Evolutionary conservation across 1,140 invertebrate genomes (phyloP).

Genomic region (Orius insidiosus): DNA sequence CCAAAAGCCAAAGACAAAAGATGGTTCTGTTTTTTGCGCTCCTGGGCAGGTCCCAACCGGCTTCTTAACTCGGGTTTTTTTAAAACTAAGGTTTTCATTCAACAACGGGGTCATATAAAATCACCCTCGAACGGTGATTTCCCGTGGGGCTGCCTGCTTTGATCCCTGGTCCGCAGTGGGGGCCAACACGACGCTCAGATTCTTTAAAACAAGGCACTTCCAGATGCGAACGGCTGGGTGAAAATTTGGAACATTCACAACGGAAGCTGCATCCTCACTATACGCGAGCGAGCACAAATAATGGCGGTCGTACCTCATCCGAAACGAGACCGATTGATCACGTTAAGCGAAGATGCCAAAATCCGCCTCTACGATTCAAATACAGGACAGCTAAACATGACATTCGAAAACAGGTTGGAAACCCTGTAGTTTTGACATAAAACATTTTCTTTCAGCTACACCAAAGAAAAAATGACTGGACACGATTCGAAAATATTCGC

Average conservation of each 20-base stretch:
- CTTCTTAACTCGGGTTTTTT: background rate
- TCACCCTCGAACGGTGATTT: background rate
- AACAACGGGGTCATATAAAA: background rate
- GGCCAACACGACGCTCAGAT: no score
- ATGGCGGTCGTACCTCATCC: constrained; percentile 39
- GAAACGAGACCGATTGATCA: constrained; percentile 36
- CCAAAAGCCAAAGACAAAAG: no score
- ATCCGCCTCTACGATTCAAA: constrained; percentile 45
- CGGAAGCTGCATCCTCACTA: constrained; percentile 37
- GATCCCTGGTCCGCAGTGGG: no score
- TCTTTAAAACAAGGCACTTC: no score
- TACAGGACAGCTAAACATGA: constrained; percentile 34
- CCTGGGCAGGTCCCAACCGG: no score
- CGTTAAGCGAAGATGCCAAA: constrained; percentile 39
- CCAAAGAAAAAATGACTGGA: constrained; percentile 32
- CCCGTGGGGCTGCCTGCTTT: background rate
- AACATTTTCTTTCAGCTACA: constrained; percentile 18
- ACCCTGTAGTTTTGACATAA: background rate
- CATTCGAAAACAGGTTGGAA: constrained; percentile 34
- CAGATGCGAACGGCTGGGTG: constrained; percentile 40
- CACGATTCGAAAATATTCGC: constrained; percentile 47
- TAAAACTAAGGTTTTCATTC: background rate
- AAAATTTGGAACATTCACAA: constrained; percentile 45
- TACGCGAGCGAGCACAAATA: constrained; percentile 39
- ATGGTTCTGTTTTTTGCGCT: no score